Evolutionary conservation across 2,797 vertebrate species (phyloP).

Genomic region (Eospalax fontanierii): DNA sequence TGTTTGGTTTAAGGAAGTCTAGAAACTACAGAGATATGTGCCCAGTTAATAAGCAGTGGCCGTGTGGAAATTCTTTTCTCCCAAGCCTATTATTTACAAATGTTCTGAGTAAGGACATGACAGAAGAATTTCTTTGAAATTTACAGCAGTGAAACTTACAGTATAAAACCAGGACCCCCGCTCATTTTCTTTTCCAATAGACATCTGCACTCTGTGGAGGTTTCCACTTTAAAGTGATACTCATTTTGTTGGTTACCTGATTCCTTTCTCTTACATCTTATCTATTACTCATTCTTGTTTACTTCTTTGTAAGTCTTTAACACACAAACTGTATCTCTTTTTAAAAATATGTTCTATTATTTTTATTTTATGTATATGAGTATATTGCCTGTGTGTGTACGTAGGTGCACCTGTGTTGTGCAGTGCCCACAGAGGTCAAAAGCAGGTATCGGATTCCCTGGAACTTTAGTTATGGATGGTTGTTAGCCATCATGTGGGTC

Average conservation of each 20-base stretch:
- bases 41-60: neutral
- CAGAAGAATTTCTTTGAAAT: neutral
- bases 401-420: too few relatives aligned
- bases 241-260: neutral
- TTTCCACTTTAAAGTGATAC: neutral
- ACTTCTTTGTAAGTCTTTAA: neutral
- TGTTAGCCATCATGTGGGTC: too few relatives aligned
- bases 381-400: too few relatives aligned
- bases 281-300: neutral
- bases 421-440: too few relatives aligned
- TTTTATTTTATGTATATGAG: too few relatives aligned
- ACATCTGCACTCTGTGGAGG: neutral
- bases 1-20: neutral
- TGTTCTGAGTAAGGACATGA: neutral
- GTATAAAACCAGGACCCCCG: neutral
- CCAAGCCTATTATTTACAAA: neutral
- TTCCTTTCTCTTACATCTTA: slow-evolving; percentile 17
- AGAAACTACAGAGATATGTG: neutral
- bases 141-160: neutral
- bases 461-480: too few relatives aligned
- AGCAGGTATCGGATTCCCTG: too few relatives aligned
- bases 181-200: neutral
- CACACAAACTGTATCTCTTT: neutral
- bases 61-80: slow-evolving; percentile 17
- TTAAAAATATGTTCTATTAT: too few relatives aligned